Percentiles rank a stretch among this genome's conserved stretches.
phyloP scores from a whole-genome alignment of 2,888 invertebrate species.

The Masnerella sp. region DNA sequence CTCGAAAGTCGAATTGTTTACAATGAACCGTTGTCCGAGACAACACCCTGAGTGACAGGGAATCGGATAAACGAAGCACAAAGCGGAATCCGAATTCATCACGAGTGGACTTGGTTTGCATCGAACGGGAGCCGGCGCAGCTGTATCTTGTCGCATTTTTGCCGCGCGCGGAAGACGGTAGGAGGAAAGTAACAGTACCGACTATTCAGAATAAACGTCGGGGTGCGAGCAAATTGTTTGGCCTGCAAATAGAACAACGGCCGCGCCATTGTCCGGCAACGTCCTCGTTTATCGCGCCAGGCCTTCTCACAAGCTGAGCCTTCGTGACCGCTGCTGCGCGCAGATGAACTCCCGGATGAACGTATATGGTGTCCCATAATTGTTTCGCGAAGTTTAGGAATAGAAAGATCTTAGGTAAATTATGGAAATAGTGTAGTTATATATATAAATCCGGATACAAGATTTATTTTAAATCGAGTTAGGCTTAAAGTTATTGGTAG shows the following conservation, averaged over 20 bases:
- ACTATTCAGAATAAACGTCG: constrained; percentile 71
- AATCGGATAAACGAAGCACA: constrained; percentile 31
- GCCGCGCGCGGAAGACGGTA: constrained; percentile 59
- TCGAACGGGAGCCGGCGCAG: constrained; percentile 48
- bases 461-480: too few relatives aligned
- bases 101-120: constrained; percentile 37
- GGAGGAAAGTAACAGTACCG: constrained; percentile 72
- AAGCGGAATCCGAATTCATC: constrained; percentile 50
- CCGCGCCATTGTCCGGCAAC: constrained; percentile 19
- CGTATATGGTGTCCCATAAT: constrained; percentile 75
- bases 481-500: too few relatives aligned
- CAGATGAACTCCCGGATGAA: constrained; percentile 70
- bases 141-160: constrained; percentile 26
- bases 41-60: constrained; percentile 17
- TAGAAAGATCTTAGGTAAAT: too few relatives aligned
- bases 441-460: too few relatives aligned
- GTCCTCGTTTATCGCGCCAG: constrained; percentile 9
- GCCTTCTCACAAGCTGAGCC: constrained; percentile 17
- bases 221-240: constrained; percentile 73
- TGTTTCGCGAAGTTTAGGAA: constrained; percentile 64
- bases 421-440: too few relatives aligned
- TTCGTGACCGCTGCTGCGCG: constrained; percentile 42
- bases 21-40: constrained; percentile 24
- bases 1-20: constrained; percentile 14
- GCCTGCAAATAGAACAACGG: constrained; percentile 68